These are phyloP conservation scores for Nomada fabriciana DNA, from an alignment of 2,888 invertebrate species.

Conservation along the genomic window DNA sequence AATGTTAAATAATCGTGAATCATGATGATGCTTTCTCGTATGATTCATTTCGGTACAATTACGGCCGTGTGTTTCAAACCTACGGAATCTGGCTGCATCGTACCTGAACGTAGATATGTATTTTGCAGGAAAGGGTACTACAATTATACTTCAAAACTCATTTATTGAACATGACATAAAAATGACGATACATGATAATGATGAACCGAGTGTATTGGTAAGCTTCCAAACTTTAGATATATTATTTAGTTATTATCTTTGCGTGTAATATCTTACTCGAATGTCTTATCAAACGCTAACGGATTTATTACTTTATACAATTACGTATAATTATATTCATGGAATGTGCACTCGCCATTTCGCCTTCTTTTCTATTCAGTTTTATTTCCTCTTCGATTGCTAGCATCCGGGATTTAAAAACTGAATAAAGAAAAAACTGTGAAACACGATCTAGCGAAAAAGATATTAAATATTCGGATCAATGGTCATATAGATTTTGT, in stretches of 20 bases:
- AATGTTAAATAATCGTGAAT: slow-evolving; percentile 22
- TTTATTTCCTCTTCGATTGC: neutral
- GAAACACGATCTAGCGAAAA: neutral
- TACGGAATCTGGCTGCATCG: neutral
- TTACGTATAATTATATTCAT: slow-evolving; percentile 71
- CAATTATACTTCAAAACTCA: slow-evolving; percentile 71
- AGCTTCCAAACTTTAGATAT: slow-evolving; percentile 77
- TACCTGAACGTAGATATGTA: neutral
- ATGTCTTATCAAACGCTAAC: slow-evolving; percentile 79
- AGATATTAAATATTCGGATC: neutral
- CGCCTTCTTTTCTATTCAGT: slow-evolving; percentile 52
- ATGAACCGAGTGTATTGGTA: slow-evolving; percentile 76
- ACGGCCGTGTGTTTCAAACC: neutral
- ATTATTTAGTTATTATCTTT: slow-evolving; percentile 71
- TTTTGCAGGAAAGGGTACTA: too few species aligned
- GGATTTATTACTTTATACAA: slow-evolving; percentile 71
- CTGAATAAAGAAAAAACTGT: neutral
- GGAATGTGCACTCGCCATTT: slow-evolving; percentile 78
- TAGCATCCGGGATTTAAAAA: neutral
- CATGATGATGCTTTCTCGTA: neutral
- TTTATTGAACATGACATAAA: slow-evolving; percentile 83
- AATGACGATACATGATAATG: slow-evolving; percentile 81
- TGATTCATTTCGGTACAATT: slow-evolving; percentile 16
- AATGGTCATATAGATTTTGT: neutral
- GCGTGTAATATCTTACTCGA: slow-evolving; percentile 68